Conservation (phyloP, 2,113 vertebrate genomes). For the Perca fluviatilis region DNA sequence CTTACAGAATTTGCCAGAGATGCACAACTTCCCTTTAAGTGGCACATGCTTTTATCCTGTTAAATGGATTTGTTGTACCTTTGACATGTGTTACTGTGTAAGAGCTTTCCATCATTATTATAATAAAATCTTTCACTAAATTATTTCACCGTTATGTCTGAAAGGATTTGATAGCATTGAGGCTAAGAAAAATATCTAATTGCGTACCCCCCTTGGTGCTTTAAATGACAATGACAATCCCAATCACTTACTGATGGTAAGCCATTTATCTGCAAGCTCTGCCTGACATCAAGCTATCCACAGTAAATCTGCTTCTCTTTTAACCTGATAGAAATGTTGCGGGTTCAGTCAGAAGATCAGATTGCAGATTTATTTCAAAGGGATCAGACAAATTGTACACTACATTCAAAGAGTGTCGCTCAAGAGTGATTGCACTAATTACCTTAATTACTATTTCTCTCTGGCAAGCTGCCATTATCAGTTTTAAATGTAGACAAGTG, state of each 20-base stretch:
- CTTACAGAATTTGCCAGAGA: background rate
- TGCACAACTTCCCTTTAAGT: constrained; percentile 6
- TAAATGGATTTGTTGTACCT: constrained; percentile 54
- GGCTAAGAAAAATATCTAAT: constrained; percentile 1
- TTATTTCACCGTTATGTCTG: constrained; percentile 13
- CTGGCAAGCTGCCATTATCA: constrained; percentile 43
- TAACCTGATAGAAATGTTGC: constrained; percentile 30
- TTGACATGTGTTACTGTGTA: constrained; percentile 26
- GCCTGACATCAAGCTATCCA: constrained; percentile 23
- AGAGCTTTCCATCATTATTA: constrained; percentile 22
- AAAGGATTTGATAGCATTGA: constrained; percentile 16
- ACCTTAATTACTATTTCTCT: constrained; percentile 48
- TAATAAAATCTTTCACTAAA: background rate
- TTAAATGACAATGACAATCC: constrained; percentile 1
- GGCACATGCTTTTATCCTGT: background rate
- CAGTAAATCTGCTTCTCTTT: constrained; percentile 42
- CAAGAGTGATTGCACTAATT: constrained; percentile 62
- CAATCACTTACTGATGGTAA: constrained; percentile 1
- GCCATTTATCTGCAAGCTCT: constrained; percentile 10
- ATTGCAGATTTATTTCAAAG: constrained; percentile 43
- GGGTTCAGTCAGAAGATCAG: constrained; percentile 50
- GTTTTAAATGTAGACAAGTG: constrained; percentile 39
- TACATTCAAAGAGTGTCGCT: constrained; percentile 22
- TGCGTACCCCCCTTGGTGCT: background rate
- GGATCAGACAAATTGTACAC: constrained; percentile 24